phyloP scores from a whole-genome alignment of 2,113 vertebrate genomes.

The Uria aalge region DNA sequence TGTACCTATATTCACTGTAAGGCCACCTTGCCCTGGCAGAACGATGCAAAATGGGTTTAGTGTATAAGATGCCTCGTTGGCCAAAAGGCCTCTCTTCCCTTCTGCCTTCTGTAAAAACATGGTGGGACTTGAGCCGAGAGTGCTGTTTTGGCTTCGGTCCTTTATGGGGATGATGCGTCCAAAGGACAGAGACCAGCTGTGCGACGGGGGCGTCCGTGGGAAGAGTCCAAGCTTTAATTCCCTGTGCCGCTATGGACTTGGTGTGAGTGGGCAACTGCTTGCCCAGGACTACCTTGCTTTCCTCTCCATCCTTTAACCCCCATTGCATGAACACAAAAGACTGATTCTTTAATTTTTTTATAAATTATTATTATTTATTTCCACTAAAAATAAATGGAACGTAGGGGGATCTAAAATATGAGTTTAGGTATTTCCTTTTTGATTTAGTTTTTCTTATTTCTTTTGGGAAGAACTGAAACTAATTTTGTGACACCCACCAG shows the following conservation, averaged over 20 bases:
- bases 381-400: background rate
- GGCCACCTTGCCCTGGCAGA: background rate
- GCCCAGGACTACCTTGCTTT: background rate
- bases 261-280: background rate
- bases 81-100: background rate
- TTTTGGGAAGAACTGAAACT: background rate
- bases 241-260: fast-evolving
- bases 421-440: background rate
- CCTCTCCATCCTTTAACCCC: background rate
- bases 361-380: background rate
- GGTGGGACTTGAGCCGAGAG: fast-evolving
- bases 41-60: background rate
- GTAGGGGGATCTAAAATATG: background rate
- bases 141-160: background rate
- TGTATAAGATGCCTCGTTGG: background rate
- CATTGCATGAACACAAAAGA: fast-evolving
- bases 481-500: background rate
- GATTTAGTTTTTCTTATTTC: background rate
- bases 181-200: background rate
- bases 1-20: background rate
- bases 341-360: background rate
- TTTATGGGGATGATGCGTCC: background rate
- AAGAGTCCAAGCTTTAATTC: background rate
- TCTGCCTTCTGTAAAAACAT: background rate
- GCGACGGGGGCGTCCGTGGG: background rate